Evolutionary conservation across 2,888 invertebrate genomes (phyloP), one percentile per base, ranked within the genome.

Genomic region (Cheilosia pagana): DNA sequence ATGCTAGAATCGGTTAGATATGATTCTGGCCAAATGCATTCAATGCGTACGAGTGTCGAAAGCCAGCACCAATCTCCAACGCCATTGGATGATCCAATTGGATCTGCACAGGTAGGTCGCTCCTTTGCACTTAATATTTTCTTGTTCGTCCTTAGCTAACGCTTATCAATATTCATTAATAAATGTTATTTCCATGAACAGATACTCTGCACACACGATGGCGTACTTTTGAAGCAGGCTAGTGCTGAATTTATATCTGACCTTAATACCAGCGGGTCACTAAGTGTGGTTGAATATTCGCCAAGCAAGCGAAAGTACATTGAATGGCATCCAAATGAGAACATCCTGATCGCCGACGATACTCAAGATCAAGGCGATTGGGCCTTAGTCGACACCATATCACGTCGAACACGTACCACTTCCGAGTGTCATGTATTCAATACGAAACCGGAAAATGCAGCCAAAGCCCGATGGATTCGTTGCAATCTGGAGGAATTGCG

Each of bases 281-380:
- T 92, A 31, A 91, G 90, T 21, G 78, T 92, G 52, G 89, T 91
- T 31, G 91, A 91, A 65, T 91, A 90, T 85, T 91, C 93, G 23
- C 87, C 89, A 0, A 87, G 88, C 67, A 91, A 91, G 87, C 93
- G 93, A n/a, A 94, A 94, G 85, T 94, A 93, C 87, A 94, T 97
- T 68, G 97, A 97, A 91, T 97, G 97, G 97, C 94, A 95, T 89
- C 96, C 96, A 0, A 95, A 95, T 81, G 96, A 96, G 90, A 91
- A 89, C 75, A 91, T 91, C n/a, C 93, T 96, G 86, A 96, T 96
- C 14, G 93, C 94, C 8, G 95, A 96, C 87, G 96, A 96, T 87
- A 94, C 94, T 1, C 96, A 95, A 88, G 96, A 96, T 89, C 95
- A 96, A 89, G 96, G 96, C 89, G 92, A 92, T 31, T 97, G 97